Evolutionary conservation across 2,113 vertebrate genomes (phyloP), one percentile per base, ranked within the genome.

Genomic region (Coptodon bakossiorum): DNA sequence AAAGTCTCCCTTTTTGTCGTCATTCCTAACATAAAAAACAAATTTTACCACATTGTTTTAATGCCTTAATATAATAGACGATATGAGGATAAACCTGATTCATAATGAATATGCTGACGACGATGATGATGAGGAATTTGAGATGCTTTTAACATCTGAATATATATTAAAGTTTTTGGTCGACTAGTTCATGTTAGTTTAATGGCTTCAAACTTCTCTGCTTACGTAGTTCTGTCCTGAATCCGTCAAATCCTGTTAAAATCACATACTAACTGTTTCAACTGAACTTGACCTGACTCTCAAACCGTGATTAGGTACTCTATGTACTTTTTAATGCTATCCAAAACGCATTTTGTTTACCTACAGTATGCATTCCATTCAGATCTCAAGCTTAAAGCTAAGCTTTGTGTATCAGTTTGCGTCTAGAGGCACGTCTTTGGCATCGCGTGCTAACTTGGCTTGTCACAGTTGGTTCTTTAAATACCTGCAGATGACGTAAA

Each of bases 401-500:
- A 38, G 61, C 34, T 38, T 68, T 45, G 22, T 48, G 40, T 68
- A 17, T 17, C 22, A 24, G 68, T 45, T 73, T 45, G 38, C 2
- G 0, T 50, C 45, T 50, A 78, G 43, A 78, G 9, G 71, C 16
- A 88, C 19, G 12, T 90, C 43, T 68, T 16, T 52, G 1, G 19
- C 83, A 59, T 88, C 6, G 78, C 61, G 38, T 92, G 91, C 87
- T 14, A 43, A 63, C 78, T 66, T 36, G 16, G 22, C 48, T 2
- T 38, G 19, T 80, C 82, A 48, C 85, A 40, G 86, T 63, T 9
- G 8, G 29, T 82, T 87, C 91, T 88, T 92, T 90, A 90, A 91
- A 83, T 90, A 91, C 89, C 79, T 86, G 54, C 84, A n/a, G 76
- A 84, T 90, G 89, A 93, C 81, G 50, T 80, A 17, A 4, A 24